Base-by-base conservation (phyloP, 2,797 vertebrate species). In the Mormyrops boulengeri region DNA sequence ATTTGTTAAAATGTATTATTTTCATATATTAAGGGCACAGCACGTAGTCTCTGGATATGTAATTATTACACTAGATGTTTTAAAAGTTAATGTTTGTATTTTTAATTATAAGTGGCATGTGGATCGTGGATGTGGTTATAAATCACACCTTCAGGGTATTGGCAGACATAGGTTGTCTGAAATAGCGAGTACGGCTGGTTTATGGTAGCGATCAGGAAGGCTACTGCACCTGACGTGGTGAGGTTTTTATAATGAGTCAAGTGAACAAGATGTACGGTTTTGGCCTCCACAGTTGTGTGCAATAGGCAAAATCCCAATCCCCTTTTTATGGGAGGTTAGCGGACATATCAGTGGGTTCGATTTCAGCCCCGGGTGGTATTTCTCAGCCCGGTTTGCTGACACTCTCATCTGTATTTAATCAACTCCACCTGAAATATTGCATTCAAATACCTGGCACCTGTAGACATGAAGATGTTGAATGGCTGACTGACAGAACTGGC, bases 401-500 rank as follows among this genome's bases (percentile, higher is more conserved):
- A 55, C 47, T 53, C 50, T 86, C 14, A 38, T 38, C 85, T 87
- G 26, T 87, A 38, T 57, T 57, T 85, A 85, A 85, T 85, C 44
- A 26, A 17, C 49, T 17, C 49, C 84, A 49, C 19, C 53, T 41
- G 11, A 69, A 90, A 73, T 84, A 22, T 41, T 73, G 57, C 12
- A 53, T 49, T 87, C 89, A 69, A n/a, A 49, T 38, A 50, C 6
- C 52, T 88, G 17, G 30, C 47, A 9, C 52, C 52, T 49, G 62
- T 88, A 85, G 91, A 92, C 73, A 84, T 47, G 82, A 85, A 44
- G 53, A 77, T 57, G 38, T 82, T 34, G 14, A 52, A 80, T 55
- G 52, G 38, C 85, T 55, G 9, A 57, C 12, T 11, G 7, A n/a
- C 34, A 19, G 80, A 22, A 52, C 6, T 49, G 55, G 69, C 26